Evolutionary conservation across 2,888 invertebrate genomes (phyloP).

Genomic region (Tenodera sinensis): DNA sequence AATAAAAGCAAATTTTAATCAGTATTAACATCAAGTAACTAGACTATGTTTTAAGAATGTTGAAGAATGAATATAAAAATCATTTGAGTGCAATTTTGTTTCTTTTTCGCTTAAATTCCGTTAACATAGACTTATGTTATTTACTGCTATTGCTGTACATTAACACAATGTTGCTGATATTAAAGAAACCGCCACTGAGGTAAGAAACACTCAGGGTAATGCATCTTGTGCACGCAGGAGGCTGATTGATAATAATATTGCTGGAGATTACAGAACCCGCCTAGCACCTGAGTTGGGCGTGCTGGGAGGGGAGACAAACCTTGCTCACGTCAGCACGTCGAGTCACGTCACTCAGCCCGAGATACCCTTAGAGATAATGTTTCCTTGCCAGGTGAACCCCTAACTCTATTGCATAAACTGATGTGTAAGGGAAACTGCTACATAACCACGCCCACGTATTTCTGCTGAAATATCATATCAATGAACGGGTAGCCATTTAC

Average conservation of each 20-base stretch:
- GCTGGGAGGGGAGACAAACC: neutral
- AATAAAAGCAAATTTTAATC: too few relatives aligned
- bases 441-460: too few relatives aligned
- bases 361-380: neutral
- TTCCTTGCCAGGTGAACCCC: neutral
- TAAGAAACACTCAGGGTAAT: neutral
- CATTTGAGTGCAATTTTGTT: too few relatives aligned
- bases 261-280: neutral
- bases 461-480: too few relatives aligned
- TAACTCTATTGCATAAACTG: neutral
- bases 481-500: too few relatives aligned
- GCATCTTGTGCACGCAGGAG: neutral
- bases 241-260: neutral
- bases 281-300: neutral
- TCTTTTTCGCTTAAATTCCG: too few relatives aligned
- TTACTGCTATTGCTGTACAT: too few relatives aligned
- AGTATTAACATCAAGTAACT: too few relatives aligned
- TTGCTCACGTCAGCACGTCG: neutral
- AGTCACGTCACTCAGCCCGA: neutral
- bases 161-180: too few relatives aligned
- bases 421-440: neutral
- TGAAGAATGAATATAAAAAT: too few relatives aligned
- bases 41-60: too few relatives aligned
- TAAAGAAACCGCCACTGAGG: neutral
- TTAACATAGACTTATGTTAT: too few relatives aligned